Conservation (phyloP, 2,797 vertebrate genomes). For the Morus bassanus region DNA sequence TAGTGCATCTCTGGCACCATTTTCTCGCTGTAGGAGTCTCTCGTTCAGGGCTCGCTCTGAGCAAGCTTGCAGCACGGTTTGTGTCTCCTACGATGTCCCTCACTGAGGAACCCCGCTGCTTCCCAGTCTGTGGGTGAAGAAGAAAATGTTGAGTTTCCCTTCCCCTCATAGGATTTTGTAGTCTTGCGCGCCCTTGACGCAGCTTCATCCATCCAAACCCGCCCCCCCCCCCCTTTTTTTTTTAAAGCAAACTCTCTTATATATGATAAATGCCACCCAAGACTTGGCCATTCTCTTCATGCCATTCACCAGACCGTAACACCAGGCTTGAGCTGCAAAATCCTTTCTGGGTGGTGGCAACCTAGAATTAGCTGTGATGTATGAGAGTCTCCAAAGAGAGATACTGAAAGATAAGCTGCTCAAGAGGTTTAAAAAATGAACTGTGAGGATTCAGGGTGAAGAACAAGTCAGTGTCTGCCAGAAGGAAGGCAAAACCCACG, state of each 20-base stretch:
- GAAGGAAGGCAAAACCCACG: background rate
- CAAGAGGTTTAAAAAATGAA: background rate
- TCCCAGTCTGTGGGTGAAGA: background rate
- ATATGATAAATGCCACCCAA: background rate
- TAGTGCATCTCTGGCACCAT: background rate
- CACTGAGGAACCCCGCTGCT: background rate
- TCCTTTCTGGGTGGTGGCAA: slow-evolving; percentile 36
- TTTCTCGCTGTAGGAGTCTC: background rate
- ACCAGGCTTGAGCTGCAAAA: background rate
- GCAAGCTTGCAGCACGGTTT: background rate
- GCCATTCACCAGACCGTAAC: slow-evolving; percentile 51
- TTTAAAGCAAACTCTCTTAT: background rate
- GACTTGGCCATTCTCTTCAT: slow-evolving; percentile 31
- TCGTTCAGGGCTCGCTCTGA: background rate
- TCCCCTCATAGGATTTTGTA: rapidly evolving
- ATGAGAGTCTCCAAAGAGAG: slow-evolving; percentile 6
- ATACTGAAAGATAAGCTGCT: slow-evolving; percentile 29
- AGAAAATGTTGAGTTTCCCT: background rate
- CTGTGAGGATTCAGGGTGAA: background rate
- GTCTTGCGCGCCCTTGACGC: background rate
- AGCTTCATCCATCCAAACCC: background rate
- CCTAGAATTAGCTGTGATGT: background rate
- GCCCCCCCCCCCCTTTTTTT: no score
- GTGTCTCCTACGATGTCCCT: rapidly evolving
- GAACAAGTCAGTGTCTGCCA: background rate